phyloP scores from a whole-genome alignment of 2,888 invertebrate species.

The Agrotis segetum region DNA sequence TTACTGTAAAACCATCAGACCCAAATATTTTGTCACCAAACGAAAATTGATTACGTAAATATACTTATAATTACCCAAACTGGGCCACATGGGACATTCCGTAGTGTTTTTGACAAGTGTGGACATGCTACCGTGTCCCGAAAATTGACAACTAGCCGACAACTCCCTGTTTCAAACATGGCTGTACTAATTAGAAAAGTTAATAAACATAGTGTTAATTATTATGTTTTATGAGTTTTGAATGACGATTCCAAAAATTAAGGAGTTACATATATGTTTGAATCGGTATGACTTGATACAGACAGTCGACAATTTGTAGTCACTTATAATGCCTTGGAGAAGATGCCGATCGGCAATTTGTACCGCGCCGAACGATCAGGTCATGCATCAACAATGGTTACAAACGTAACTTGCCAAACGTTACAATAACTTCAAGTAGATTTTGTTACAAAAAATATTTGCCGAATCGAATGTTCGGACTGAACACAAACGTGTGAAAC shows the following conservation, averaged over 20 bases:
- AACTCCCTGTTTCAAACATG: slow-evolving; percentile 41
- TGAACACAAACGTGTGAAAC: no score
- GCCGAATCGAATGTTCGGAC: no score
- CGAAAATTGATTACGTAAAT: slow-evolving; percentile 66
- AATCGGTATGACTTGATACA: background rate
- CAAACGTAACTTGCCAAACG: background rate
- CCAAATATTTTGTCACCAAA: slow-evolving; percentile 38
- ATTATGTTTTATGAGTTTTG: background rate
- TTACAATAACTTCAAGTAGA: no score
- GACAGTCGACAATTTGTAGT: no score
- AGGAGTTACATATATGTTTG: no score
- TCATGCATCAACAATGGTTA: background rate
- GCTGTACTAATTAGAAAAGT: slow-evolving; percentile 54
- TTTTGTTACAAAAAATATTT: no score
- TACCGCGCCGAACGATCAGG: background rate
- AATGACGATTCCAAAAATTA: background rate
- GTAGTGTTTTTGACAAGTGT: slow-evolving; percentile 63
- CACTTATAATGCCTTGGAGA: background rate
- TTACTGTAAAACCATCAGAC: slow-evolving; percentile 43
- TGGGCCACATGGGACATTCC: slow-evolving; percentile 50
- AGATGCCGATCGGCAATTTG: background rate
- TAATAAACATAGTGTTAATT: slow-evolving; percentile 12
- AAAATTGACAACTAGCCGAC: slow-evolving; percentile 56
- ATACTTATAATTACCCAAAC: slow-evolving; percentile 57
- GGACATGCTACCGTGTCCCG: slow-evolving; percentile 38